Evolutionary conservation across 2,888 invertebrate genomes (phyloP).

Genomic region (Loripinus fragilis): DNA sequence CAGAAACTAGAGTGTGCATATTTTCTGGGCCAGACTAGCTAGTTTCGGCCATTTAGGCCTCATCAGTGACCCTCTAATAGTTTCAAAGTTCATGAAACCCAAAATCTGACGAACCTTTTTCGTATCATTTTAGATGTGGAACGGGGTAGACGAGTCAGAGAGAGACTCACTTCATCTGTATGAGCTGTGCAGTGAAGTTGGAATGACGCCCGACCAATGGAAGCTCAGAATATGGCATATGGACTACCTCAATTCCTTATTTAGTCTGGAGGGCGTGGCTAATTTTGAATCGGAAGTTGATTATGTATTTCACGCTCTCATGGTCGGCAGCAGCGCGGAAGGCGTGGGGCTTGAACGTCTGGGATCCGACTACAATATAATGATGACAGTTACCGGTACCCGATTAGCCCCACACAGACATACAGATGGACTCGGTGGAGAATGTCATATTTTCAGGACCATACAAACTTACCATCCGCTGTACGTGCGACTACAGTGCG

Average conservation of each 20-base stretch:
- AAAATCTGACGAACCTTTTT: too few species aligned
- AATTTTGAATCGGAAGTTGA: conserved; percentile 57
- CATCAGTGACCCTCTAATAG: too few species aligned
- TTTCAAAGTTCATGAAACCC: too few species aligned
- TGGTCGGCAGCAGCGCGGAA: conserved; percentile 51
- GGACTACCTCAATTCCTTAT: conserved; percentile 54
- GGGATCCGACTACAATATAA: conserved; percentile 52
- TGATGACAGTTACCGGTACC: conserved; percentile 60
- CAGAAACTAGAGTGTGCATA: too few species aligned
- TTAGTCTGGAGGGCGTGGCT: conserved; percentile 56
- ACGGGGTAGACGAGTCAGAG: conserved; percentile 41
- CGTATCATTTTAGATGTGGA: conserved; percentile 45
- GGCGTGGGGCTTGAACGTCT: conserved; percentile 51
- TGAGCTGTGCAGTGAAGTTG: conserved; percentile 53
- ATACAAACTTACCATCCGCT: conserved; percentile 56
- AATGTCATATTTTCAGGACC: conserved; percentile 52
- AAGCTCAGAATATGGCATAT: conserved; percentile 50
- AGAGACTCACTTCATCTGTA: conserved; percentile 54
- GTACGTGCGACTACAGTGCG: conserved; percentile 55
- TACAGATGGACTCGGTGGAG: conserved; percentile 24
- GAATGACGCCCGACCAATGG: conserved; percentile 39
- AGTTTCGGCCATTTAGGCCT: too few species aligned
- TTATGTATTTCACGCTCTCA: conserved; percentile 55
- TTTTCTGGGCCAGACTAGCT: too few species aligned
- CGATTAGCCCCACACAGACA: conserved; percentile 55